Percentiles rank a stretch among this genome's conserved stretches.
Conservation (phyloP, 35 echinoderm and acorn worm species). For the Eucidaris tribuloides region DNA sequence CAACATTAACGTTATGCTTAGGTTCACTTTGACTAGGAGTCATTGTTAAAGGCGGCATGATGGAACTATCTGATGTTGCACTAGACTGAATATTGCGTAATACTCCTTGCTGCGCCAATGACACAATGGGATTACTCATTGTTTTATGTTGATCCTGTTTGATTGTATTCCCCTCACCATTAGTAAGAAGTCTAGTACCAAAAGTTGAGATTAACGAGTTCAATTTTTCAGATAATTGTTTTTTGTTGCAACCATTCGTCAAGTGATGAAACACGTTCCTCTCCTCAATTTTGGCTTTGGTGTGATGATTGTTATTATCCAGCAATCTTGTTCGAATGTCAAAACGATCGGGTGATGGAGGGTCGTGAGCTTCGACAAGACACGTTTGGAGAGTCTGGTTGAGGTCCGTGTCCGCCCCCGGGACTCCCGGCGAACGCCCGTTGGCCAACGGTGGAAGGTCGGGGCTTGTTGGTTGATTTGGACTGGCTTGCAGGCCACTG, state of each 20-base stretch:
- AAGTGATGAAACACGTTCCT: neutral
- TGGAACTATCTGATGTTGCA: constrained; percentile 10
- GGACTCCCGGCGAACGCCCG: constrained; percentile 3
- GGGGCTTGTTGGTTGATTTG: constrained; percentile 69
- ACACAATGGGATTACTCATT: neutral
- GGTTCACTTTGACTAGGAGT: neutral
- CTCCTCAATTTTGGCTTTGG: neutral
- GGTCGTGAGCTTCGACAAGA: neutral
- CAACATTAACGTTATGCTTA: neutral
- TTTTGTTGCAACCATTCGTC: neutral
- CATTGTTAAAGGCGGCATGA: constrained; percentile 39
- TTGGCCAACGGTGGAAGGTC: constrained; percentile 49
- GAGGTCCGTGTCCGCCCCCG: constrained; percentile 3
- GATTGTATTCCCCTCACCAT: neutral
- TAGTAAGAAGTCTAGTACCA: neutral
- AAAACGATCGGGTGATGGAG: neutral
- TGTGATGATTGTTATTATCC: constrained; percentile 28
- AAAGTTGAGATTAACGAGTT: constrained; percentile 20
- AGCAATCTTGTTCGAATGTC: neutral
- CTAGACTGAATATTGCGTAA: neutral
- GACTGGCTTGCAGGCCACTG: constrained; percentile 45
- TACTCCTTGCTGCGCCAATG: constrained; percentile 19
- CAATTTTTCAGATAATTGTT: neutral
- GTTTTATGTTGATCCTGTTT: constrained; percentile 8
- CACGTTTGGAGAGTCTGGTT: neutral